Base-by-base conservation (phyloP, 2,797 vertebrate species). In the Esox lucius region DNA sequence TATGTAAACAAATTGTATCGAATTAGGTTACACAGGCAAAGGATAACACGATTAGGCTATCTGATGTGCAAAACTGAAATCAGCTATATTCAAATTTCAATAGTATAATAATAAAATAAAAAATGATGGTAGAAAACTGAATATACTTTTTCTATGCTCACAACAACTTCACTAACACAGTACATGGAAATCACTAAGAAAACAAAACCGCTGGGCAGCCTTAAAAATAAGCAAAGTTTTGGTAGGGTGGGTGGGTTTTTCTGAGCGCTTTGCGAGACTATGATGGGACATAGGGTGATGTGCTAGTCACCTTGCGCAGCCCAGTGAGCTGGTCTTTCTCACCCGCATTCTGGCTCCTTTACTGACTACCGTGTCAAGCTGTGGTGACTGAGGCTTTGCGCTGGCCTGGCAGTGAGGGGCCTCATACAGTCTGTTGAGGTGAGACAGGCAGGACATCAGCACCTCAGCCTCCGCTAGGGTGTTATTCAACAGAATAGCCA, bases 141-240 rank as follows among this genome's bases (percentile, higher is more conserved):
- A n/a, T n/a, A n/a, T n/a, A n/a, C n/a, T n/a, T n/a, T n/a, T n/a
- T n/a, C n/a, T 46, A 8, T 46, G 42, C 42, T 46, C 42, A 46
- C 42, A 46, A 46, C 42, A 46, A 46, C 42, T 8, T 12, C 6
- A 4, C 42, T 46, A 8, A 9, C 7, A 46, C 42, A 46, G 42
- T 12, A 8, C 42, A 9, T 7, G 42, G 42, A 39, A 39, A 35
- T 46, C 2, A 7, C 7, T 8, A 8, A 2, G 12, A 1, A 42
- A 2, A 46, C 2, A 3, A 46, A 46, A 46, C 2, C 42, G 8
- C 42, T 8, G 42, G 42, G 12, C 42, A 8, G 42, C 42, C 42
- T 90, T 90, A 90, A 90, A 61, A 85, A 83, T 82, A 84, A 83
- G 89, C 91, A 92, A 92, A 91, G 89, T 86, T 90, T 91, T 81